These are phyloP conservation scores for Callosobruchus maculatus DNA, from an alignment of 2,888 invertebrate genomes.

Conservation along the genomic window DNA sequence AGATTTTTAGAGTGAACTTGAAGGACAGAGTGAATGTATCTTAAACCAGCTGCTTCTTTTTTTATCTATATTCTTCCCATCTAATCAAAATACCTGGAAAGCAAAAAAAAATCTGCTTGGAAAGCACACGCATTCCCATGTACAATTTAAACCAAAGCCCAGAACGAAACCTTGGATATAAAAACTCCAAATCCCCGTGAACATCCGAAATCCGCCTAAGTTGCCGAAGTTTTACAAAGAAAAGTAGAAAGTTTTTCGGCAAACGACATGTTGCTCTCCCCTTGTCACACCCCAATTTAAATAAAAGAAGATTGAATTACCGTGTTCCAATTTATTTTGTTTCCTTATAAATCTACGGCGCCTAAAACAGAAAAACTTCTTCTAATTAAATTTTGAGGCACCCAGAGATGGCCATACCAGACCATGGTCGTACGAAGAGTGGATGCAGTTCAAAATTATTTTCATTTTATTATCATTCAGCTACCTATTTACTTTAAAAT, in stretches of 20 bases:
- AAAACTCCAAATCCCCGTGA: background rate
- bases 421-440: background rate
- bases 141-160: background rate
- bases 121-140: too few species aligned
- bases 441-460: background rate
- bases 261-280: background rate
- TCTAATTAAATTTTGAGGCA: constrained; percentile 1
- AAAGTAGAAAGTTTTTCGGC: background rate
- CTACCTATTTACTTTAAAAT: too few species aligned
- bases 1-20: too few species aligned
- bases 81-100: too few species aligned
- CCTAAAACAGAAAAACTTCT: background rate
- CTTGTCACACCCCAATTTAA: constrained; percentile 20
- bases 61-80: too few species aligned
- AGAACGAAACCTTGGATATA: background rate
- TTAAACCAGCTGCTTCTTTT: too few species aligned
- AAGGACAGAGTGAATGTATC: too few species aligned
- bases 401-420: background rate
- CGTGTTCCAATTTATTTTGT: constrained; percentile 4
- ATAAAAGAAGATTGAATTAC: constrained; percentile 13
- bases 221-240: background rate
- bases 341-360: background rate
- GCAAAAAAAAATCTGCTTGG: background rate
- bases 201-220: background rate
- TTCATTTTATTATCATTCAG: too few species aligned